Base-by-base conservation (phyloP, 2,888 invertebrate genomes). In the Coleophora deauratella region DNA sequence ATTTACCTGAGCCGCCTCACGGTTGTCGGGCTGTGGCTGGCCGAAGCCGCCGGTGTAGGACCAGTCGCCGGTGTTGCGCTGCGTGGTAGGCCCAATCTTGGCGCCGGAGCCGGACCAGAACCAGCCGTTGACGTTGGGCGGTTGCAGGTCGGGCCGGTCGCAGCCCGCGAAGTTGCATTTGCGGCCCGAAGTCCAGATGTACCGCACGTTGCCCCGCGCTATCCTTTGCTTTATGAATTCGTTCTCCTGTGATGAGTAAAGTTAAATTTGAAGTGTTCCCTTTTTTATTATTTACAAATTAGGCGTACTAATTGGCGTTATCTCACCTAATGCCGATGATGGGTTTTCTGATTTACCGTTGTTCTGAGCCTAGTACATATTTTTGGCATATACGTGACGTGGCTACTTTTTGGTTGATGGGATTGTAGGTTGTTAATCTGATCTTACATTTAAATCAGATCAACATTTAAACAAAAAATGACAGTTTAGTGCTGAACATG, bases 71-170 rank as follows among this genome's bases (percentile, higher is more conserved):
- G 95, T 92, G 78, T 94, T 95, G 49, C 95, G 90, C 72, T 95
- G 94, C 28, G 92, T 91, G 41, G 96, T 96, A 46, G 95, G 91
- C 35, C 96, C 95, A 66, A 96, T 94, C 86, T 96, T 96, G 47
- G 93, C 95, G 27, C 96, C 96, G 8, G 95, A 95, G 50, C 95
- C 96, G 6, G 94, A 95, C 96, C 96, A 96, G 89, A 96, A 96
- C 96, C 96, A 96, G 42, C 94, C 94, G 74, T 94, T 93, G 54
- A 93, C 89, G 66, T 93, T 93, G 46, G 93, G 90, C n/a, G 94
- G 94, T 77, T 93, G 93, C 60, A 94, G 82, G 75, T 94, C 94
- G 37, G 91, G 78, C 41, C 94, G 88, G 77, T 93, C 93, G 73
- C 94, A 96, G 33, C 96, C 96, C 46, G 94, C 94, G 69, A 96